phyloP scores from a whole-genome alignment of 2,888 invertebrate genomes.

The Stictocephala bisonia region DNA sequence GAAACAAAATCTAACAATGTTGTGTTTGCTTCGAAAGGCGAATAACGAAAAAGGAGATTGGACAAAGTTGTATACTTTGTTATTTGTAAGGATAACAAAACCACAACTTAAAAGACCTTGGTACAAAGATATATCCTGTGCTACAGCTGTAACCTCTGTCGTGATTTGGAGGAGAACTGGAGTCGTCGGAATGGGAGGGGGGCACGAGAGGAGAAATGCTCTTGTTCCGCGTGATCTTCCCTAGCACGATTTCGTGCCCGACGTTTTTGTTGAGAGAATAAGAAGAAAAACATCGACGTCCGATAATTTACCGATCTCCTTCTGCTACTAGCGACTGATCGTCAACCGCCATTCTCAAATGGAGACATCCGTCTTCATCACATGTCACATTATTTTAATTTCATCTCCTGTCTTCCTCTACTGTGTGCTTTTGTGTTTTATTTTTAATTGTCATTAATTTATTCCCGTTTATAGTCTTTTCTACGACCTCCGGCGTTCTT shows the following conservation, averaged over 20 bases:
- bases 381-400: conserved; percentile 28
- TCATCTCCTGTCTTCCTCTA: conserved; percentile 14
- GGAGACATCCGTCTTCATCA: conserved; percentile 34
- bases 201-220: conserved; percentile 14
- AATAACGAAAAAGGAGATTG: too few species aligned
- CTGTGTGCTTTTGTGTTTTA: conserved; percentile 11
- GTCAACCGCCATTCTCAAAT: conserved; percentile 16
- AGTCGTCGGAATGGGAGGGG: neutral
- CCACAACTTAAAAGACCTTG: too few species aligned
- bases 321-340: conserved; percentile 20
- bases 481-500: neutral
- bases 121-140: too few species aligned
- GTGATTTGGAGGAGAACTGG: conserved; percentile 1
- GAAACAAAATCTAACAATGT: too few species aligned
- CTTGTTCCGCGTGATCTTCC: conserved; percentile 29
- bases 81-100: too few species aligned
- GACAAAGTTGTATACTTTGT: too few species aligned
- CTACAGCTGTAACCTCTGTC: too few species aligned
- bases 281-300: conserved; percentile 31
- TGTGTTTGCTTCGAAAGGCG: too few species aligned
- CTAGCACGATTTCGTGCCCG: conserved; percentile 35
- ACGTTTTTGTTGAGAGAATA: conserved; percentile 20
- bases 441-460: conserved; percentile 23
- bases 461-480: neutral
- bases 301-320: conserved; percentile 38